These are phyloP conservation scores for Seira ritae DNA, from an alignment of 2,888 invertebrate genomes.

Conservation along the genomic window DNA sequence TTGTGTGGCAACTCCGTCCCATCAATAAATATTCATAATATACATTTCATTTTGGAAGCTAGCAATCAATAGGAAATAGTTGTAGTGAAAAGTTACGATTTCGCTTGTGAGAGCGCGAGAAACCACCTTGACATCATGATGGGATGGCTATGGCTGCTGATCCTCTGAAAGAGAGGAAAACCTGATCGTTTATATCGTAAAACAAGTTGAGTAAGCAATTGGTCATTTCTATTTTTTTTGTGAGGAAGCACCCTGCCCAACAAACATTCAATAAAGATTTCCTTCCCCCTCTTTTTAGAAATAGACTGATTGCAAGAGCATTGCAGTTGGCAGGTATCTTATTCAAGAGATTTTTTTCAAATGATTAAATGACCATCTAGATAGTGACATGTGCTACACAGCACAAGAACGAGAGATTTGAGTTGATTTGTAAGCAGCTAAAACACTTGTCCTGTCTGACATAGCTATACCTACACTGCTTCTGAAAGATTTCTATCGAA, in stretches of 20 bases:
- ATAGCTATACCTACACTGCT: background rate
- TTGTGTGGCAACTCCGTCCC: background rate
- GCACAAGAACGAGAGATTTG: background rate
- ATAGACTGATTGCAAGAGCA: no score
- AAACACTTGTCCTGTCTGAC: constrained; percentile 22
- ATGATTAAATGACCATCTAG: background rate
- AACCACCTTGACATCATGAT: no score
- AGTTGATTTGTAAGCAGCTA: background rate
- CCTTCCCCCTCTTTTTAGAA: no score
- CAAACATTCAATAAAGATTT: no score
- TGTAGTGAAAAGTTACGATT: constrained; percentile 40
- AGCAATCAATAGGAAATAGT: constrained; percentile 27
- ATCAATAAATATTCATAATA: background rate
- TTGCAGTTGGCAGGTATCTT: background rate
- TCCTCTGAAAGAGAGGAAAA: constrained; percentile 29
- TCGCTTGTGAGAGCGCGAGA: constrained; percentile 20
- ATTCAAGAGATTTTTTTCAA: constrained; percentile 12
- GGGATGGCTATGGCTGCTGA: constrained; percentile 19
- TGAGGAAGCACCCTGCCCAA: constrained; percentile 40
- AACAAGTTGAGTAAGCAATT: constrained; percentile 41
- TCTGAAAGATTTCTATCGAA: background rate
- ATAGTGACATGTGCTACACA: background rate
- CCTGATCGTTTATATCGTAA: constrained; percentile 43
- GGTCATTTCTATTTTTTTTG: constrained; percentile 8
- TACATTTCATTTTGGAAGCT: background rate